Evolutionary conservation across 1,140 invertebrate species (phyloP).

Genomic region (Euborellia annulipes): DNA sequence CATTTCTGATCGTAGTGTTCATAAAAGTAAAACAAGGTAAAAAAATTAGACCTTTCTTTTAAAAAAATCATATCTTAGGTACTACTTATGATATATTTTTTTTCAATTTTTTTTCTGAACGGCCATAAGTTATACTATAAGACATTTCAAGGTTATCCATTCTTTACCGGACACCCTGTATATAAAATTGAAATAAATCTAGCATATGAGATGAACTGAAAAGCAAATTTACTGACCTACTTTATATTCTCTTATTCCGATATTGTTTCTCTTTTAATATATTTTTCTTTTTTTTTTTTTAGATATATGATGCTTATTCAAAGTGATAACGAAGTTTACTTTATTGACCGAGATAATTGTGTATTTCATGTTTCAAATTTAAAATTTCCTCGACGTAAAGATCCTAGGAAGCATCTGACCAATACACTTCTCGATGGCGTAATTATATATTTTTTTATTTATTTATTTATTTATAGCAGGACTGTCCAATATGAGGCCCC

Average conservation of each 20-base stretch:
- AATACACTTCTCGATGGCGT: conserved; percentile 90
- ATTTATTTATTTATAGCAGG: conserved; percentile 5
- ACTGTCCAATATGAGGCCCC: too few relatives aligned
- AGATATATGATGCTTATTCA: conserved; percentile 96
- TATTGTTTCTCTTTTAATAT: conserved; percentile 5
- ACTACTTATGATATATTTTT: too few relatives aligned
- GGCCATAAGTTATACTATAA: too few relatives aligned
- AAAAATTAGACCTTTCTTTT: too few relatives aligned
- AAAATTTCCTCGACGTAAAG: conserved; percentile 59
- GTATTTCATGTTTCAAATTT: conserved; percentile 77
- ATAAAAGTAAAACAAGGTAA: too few relatives aligned
- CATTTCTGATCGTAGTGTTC: too few relatives aligned
- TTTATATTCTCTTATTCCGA: background rate
- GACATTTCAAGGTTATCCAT: too few relatives aligned
- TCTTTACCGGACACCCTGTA: too few relatives aligned
- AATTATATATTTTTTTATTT: conserved; percentile 22
- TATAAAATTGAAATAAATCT: too few relatives aligned
- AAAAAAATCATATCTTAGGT: too few relatives aligned
- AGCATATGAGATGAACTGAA: too few relatives aligned
- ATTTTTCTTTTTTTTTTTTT: conserved; percentile 15
- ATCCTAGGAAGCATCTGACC: conserved; percentile 48
- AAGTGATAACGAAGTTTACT: conserved; percentile 68
- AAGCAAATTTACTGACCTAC: background rate
- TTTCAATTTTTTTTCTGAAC: too few relatives aligned
- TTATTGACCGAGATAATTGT: conserved; percentile 89